Percentiles rank a stretch among this genome's conserved stretches.
These are phyloP conservation scores for Drosophila antonietae DNA, from an alignment of 2,888 invertebrate species.

Conservation along the genomic window DNA sequence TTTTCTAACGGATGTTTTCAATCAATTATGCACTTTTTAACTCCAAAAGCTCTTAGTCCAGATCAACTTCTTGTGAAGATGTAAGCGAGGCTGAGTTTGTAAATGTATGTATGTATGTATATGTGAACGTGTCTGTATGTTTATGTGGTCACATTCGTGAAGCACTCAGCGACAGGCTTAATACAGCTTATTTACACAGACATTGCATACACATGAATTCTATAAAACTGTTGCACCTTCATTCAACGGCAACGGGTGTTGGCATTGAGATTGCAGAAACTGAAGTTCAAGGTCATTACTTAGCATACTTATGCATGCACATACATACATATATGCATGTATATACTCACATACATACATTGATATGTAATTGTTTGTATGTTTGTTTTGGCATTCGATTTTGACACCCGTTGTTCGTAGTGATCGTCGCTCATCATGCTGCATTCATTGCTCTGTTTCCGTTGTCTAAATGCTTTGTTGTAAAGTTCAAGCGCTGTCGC, in stretches of 20 bases:
- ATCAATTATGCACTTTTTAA: slow-evolving; percentile 13
- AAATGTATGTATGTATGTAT: not conserved
- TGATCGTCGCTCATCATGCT: slow-evolving; percentile 32
- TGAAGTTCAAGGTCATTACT: slow-evolving; percentile 75
- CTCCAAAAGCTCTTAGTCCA: slow-evolving; percentile 14
- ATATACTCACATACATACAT: not conserved
- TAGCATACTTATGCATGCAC: slow-evolving; percentile 31
- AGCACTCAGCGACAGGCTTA: slow-evolving; percentile 24
- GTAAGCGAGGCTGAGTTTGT: not conserved
- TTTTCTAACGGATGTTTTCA: slow-evolving; percentile 6
- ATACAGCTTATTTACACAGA: slow-evolving; percentile 16
- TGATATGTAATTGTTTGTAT: slow-evolving; percentile 3
- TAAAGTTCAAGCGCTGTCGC: slow-evolving; percentile 45
- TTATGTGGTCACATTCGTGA: slow-evolving; percentile 1
- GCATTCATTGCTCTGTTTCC: slow-evolving; percentile 23
- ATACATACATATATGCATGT: not conserved
- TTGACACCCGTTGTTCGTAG: slow-evolving; percentile 17
- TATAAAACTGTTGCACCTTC: slow-evolving; percentile 65
- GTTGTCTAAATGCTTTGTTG: slow-evolving; percentile 34
- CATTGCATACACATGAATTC: slow-evolving; percentile 9
- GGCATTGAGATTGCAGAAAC: slow-evolving; percentile 39
- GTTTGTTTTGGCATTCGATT: slow-evolving; percentile 21
- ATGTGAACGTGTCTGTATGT: not conserved
- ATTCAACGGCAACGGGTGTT: slow-evolving; percentile 21
- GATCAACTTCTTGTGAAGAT: not conserved